Percentiles rank a stretch among this genome's conserved stretches.
Evolutionary conservation across 2,888 invertebrate species (phyloP).

Genomic region (Tromatobia lineatoria): DNA sequence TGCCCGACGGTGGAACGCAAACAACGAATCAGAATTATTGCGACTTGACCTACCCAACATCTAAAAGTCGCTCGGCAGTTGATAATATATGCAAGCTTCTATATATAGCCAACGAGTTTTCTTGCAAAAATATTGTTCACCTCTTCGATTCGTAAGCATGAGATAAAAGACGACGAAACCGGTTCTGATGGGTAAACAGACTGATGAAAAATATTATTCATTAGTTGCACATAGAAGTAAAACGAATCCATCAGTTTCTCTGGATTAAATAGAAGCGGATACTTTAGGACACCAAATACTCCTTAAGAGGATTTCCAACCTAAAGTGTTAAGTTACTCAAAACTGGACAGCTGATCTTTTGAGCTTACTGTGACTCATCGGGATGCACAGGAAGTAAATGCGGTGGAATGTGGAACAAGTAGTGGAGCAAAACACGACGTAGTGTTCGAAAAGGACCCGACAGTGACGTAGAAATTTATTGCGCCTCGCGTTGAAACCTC

Average conservation of each 20-base stretch:
- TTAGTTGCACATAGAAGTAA: neutral
- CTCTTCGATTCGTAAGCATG: neutral
- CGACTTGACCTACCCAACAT: conserved; percentile 13
- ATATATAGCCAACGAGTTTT: neutral
- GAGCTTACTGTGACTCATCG: conserved; percentile 3
- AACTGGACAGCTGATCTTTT: neutral
- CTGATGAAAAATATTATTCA: neutral
- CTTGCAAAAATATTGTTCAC: conserved; percentile 33
- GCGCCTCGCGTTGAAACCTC: conserved; percentile 46
- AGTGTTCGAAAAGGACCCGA: conserved; percentile 24
- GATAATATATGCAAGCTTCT: neutral
- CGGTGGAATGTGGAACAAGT: neutral
- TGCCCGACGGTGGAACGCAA: neutral
- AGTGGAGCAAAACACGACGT: neutral
- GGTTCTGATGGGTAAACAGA: neutral
- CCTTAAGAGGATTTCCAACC: neutral
- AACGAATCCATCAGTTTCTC: neutral
- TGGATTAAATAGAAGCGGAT: conserved; percentile 29
- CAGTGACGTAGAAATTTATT: conserved; percentile 58
- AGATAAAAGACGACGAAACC: conserved; percentile 5
- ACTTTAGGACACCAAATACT: neutral
- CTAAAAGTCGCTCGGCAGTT: neutral
- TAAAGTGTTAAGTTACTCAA: neutral
- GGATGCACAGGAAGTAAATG: neutral
- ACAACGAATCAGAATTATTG: conserved; percentile 1